Evolutionary conservation across 2,113 vertebrate species (phyloP).

Genomic region (Strix uralensis): DNA sequence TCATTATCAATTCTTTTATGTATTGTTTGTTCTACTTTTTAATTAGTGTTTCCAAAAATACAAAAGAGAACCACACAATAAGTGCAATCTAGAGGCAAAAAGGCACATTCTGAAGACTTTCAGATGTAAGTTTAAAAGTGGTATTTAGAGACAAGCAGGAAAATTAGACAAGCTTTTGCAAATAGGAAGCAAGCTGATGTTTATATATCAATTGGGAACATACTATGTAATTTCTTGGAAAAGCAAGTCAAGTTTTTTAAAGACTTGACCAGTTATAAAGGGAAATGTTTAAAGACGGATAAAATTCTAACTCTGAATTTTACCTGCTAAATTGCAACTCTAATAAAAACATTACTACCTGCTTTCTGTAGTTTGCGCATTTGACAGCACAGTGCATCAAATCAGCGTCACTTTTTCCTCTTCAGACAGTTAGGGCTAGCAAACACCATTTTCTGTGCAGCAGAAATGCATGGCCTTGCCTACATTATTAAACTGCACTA

Average conservation of each 20-base stretch:
- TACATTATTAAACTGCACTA: neutral
- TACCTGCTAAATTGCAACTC: neutral
- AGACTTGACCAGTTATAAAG: neutral
- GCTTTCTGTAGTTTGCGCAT: neutral
- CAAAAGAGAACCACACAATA: slow-evolving; percentile 57
- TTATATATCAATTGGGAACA: neutral
- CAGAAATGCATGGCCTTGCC: neutral
- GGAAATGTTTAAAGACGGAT: neutral
- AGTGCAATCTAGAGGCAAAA: slow-evolving; percentile 25
- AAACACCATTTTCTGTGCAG: neutral
- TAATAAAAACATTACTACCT: neutral
- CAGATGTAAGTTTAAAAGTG: neutral
- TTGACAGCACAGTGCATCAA: neutral
- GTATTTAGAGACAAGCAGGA: neutral
- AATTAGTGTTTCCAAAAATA: slow-evolving; percentile 70
- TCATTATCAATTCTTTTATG: slow-evolving; percentile 64
- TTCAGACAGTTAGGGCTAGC: neutral
- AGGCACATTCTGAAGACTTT: slow-evolving; percentile 29
- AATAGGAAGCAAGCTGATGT: neutral
- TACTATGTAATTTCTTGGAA: neutral
- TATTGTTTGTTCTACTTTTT: slow-evolving; percentile 73
- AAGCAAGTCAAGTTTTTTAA: neutral
- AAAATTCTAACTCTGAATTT: neutral
- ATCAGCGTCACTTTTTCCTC: neutral
- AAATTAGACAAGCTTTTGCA: neutral